Evolutionary conservation across 2,888 invertebrate genomes (phyloP), one percentile per base, ranked within the genome.

Genomic region (Embidobia sp.): DNA sequence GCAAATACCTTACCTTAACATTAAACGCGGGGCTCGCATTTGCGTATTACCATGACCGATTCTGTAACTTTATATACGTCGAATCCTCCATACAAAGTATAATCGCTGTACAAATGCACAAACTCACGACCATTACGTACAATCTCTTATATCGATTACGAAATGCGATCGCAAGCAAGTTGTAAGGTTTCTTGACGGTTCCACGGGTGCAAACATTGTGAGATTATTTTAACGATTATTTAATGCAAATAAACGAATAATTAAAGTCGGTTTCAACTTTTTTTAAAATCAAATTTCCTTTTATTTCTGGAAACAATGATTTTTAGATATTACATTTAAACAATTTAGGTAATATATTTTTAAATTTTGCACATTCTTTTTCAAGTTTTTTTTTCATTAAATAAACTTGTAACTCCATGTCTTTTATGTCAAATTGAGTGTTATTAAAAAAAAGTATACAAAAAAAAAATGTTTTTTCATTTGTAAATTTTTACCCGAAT

Each of bases 81-180:
- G 77, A 77, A 35, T 70, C 70, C 26, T 66, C 61, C 26, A 48
- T 51, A 77, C 77, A 77, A 77, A 77, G 42, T 61, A 72, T 70
- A 77, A 66, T 77, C 64, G 64, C 37, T 70, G 75, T 77, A 80
- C 77, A 74, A 79, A 78, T 80, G 82, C 83, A 79, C 82, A 84
- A 83, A 82, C 82, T 81, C 80, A 76, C 83, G 83, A 83, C 83
- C 85, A 86, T 86, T 84, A 85, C 84, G 79, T 78, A 73, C 81
- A 81, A 79, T 81, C 79, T 80, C 77, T 76, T 76, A 70, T 83
- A 81, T 84, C 82, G 81, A 81, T 84, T 82, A 83, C 82, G 84
- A 84, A 84, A 86, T 81, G 83, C 81, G 82, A 85, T 85, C 85
- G 82, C 77, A 18, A 72, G 79, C 72, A 80, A 82, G 81, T 83